Conservation (phyloP, 2,888 invertebrate species). For the Desoria tigrina region DNA sequence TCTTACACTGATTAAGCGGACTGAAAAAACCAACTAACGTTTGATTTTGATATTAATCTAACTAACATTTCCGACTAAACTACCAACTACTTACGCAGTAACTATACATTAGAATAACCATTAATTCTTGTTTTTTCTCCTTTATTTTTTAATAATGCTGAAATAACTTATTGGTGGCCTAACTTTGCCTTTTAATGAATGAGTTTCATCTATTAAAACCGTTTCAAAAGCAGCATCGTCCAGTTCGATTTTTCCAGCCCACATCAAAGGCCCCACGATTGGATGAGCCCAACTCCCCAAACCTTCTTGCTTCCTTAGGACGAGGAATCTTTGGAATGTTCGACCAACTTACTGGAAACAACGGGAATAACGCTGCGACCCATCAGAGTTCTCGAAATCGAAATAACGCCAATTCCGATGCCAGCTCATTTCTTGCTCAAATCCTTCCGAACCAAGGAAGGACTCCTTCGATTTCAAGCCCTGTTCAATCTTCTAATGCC, state of each 20-base stretch:
- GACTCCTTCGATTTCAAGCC: neutral
- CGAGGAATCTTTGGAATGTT: conserved; percentile 51
- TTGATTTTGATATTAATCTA: too few relatives aligned
- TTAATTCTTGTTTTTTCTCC: too few relatives aligned
- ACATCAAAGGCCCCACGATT: conserved; percentile 6
- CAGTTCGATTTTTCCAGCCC: conserved; percentile 23
- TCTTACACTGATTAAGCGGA: too few relatives aligned
- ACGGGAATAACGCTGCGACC: neutral
- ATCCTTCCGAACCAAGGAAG: conserved; percentile 15
- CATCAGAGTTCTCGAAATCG: neutral
- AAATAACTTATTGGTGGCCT: too few relatives aligned
- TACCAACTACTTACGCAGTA: too few relatives aligned
- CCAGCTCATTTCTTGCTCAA: conserved; percentile 16
- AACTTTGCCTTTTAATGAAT: too few relatives aligned
- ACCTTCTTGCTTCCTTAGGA: conserved; percentile 48
- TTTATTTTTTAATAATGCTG: too few relatives aligned
- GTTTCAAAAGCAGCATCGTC: neutral
- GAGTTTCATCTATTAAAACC: neutral
- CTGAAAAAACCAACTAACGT: too few relatives aligned
- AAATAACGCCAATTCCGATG: neutral
- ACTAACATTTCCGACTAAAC: too few relatives aligned
- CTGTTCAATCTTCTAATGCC: neutral
- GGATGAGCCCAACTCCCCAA: conserved; percentile 39
- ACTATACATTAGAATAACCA: too few relatives aligned
- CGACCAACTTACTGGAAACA: conserved; percentile 37